phyloP scores from a whole-genome alignment of 2,888 invertebrate species.

The Empis livida region DNA sequence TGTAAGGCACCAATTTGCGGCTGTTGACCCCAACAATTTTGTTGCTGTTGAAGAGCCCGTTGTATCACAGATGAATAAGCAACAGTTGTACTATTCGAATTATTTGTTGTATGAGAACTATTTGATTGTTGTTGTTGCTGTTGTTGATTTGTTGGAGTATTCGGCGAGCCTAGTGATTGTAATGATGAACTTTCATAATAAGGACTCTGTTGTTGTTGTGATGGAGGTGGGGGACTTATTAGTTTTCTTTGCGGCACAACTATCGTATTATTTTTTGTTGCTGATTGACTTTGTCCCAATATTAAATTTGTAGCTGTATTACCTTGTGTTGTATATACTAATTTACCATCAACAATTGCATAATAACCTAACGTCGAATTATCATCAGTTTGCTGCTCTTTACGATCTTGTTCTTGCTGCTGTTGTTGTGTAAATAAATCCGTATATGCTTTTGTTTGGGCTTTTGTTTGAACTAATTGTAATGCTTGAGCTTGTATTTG shows the following conservation, averaged over 20 bases:
- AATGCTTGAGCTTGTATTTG: slow-evolving; percentile 1
- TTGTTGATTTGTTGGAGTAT: slow-evolving; percentile 22
- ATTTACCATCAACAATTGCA: slow-evolving; percentile 17
- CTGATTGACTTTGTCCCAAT: slow-evolving; percentile 6
- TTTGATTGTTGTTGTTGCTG: slow-evolving; percentile 13
- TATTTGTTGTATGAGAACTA: slow-evolving; percentile 16
- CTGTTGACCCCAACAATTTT: slow-evolving; percentile 39
- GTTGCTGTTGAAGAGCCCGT: slow-evolving; percentile 38
- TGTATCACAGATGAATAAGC: slow-evolving; percentile 77
- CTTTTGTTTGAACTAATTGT: slow-evolving; percentile 50
- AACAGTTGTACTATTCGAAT: slow-evolving; percentile 38
- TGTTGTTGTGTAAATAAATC: slow-evolving; percentile 39
- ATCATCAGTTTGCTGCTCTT: background rate
- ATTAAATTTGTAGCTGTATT: slow-evolving; percentile 7
- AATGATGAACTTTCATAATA: slow-evolving; percentile 64
- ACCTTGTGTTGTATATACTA: slow-evolving; percentile 15
- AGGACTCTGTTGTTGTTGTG: slow-evolving; percentile 36
- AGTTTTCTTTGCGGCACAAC: slow-evolving; percentile 13
- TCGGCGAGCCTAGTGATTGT: slow-evolving; percentile 29
- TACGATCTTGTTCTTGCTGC: slow-evolving; percentile 15
- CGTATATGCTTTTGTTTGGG: slow-evolving; percentile 65
- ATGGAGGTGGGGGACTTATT: slow-evolving; percentile 8
- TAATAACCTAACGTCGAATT: slow-evolving; percentile 15
- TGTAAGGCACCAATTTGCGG: slow-evolving; percentile 12
- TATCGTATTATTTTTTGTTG: slow-evolving; percentile 7